These are phyloP conservation scores for Puffinus mauretanicus DNA, from an alignment of 2,113 vertebrate genomes.

Conservation along the genomic window DNA sequence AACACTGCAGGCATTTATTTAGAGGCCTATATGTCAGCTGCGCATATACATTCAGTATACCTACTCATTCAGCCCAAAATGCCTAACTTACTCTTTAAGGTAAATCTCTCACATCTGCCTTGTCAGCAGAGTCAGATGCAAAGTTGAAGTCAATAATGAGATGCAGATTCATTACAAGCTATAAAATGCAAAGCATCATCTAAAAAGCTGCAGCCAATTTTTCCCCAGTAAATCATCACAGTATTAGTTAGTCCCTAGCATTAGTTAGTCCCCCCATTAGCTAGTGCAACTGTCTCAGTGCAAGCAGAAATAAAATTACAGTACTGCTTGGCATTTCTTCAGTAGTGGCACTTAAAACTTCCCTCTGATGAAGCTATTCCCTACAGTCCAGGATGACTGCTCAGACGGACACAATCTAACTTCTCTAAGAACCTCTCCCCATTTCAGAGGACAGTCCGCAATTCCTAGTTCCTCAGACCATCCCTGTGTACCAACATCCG, in stretches of 20 bases:
- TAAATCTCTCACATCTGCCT: neutral
- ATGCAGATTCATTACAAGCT: neutral
- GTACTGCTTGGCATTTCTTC: neutral
- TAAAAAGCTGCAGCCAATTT: neutral
- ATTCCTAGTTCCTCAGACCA: neutral
- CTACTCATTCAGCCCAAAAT: neutral
- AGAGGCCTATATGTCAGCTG: neutral
- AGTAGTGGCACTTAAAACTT: neutral
- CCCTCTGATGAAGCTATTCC: neutral
- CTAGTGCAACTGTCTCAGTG: no score
- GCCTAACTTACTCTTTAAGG: neutral
- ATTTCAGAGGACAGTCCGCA: neutral
- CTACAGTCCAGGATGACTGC: neutral
- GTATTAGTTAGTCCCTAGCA: neutral
- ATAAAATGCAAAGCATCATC: neutral
- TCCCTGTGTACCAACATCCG: rapidly evolving
- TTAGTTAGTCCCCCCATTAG: neutral
- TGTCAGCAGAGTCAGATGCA: neutral
- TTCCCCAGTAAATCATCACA: neutral
- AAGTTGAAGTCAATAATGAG: neutral
- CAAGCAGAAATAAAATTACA: neutral
- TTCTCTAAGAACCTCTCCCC: neutral
- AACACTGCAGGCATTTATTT: neutral
- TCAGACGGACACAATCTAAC: neutral
- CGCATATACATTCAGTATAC: neutral